These are phyloP conservation scores for Ochropacha duplaris DNA, from an alignment of 2,888 invertebrate genomes.

Conservation along the genomic window DNA sequence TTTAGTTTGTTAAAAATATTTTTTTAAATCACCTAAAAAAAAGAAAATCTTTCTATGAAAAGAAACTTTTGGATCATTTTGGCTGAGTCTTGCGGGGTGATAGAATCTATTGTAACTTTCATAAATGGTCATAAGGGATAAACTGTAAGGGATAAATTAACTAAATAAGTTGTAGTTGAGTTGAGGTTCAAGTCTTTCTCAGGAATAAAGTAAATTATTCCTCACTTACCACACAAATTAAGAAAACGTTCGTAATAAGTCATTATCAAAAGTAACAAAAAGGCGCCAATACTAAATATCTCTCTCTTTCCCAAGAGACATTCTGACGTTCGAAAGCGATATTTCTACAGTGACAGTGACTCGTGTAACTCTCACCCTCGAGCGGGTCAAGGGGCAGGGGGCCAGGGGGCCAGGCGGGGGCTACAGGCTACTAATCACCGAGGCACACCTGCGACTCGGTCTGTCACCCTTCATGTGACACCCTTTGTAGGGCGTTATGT, in stretches of 20 bases:
- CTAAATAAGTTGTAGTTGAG: too few relatives aligned
- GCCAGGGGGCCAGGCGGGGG: background rate
- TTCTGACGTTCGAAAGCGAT: background rate
- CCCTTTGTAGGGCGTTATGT: background rate
- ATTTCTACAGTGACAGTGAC: background rate
- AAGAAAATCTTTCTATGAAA: too few relatives aligned
- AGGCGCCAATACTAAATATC: background rate
- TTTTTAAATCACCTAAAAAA: too few relatives aligned
- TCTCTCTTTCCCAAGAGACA: background rate
- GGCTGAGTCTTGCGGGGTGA: too few relatives aligned
- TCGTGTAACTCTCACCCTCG: constrained; percentile 1
- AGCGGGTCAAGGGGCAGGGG: background rate
- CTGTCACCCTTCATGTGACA: constrained; percentile 2
- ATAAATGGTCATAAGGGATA: too few relatives aligned
- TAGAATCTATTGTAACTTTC: too few relatives aligned
- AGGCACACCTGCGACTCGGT: constrained; percentile 15
- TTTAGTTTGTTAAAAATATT: too few relatives aligned
- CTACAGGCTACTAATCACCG: constrained; percentile 18
- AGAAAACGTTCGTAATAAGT: background rate
- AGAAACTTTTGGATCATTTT: too few relatives aligned
- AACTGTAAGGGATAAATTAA: too few relatives aligned
- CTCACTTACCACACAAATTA: too few relatives aligned
- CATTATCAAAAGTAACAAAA: background rate
- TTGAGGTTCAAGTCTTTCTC: too few relatives aligned
- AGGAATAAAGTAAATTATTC: too few relatives aligned